Evolutionary conservation across 2,797 vertebrate species (phyloP), one percentile per base, ranked within the genome.

Genomic region (Nyctalus aviator): DNA sequence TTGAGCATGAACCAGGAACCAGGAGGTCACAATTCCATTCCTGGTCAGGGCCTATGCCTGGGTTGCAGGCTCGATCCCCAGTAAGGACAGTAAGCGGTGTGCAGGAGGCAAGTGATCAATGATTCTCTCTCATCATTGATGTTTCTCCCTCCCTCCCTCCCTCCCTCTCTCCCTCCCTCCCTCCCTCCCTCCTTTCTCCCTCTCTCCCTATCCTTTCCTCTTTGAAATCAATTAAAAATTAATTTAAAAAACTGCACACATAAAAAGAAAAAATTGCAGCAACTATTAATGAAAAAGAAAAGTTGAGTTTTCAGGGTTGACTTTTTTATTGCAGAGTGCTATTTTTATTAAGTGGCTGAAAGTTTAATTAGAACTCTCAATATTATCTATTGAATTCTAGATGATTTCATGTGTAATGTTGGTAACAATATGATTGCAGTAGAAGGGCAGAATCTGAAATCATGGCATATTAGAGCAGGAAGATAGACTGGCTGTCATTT

Each of bases 201-300:
- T 44, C 50, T 17, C 50, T 18, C 50, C 57, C 11, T 59, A 11
- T 59, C 57, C 25, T 11, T 59, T 59, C 12, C 57, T 59, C 25
- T 59, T 27, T 30, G 57, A 62, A 30, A 62, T 62, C 57, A 62
- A 62, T 62, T 62, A 62, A 62, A 30, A 30, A 62, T 62, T 62
- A n/a, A n/a, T 30, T 64, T 8, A 66, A 96, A 85, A 53, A 77
- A 32, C 79, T 93, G 32, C 0, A 3, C n/a, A 68, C 8, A 82
- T 2, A 66, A 37, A 94, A 62, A 50, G 5, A 11, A 37, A 93
- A 97, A 96, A 90, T 76, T 92, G 4, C 44, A 92, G 84, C 5
- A 76, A 82, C 25, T 82, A 48, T 86, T 59, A 41, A 78, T 96
- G 95, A 5, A 46, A 83, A 62, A 79, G 10, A 57, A 10, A 37